Evolutionary conservation across 2,888 invertebrate genomes (phyloP).

Genomic region (Drosophila mimica): DNA sequence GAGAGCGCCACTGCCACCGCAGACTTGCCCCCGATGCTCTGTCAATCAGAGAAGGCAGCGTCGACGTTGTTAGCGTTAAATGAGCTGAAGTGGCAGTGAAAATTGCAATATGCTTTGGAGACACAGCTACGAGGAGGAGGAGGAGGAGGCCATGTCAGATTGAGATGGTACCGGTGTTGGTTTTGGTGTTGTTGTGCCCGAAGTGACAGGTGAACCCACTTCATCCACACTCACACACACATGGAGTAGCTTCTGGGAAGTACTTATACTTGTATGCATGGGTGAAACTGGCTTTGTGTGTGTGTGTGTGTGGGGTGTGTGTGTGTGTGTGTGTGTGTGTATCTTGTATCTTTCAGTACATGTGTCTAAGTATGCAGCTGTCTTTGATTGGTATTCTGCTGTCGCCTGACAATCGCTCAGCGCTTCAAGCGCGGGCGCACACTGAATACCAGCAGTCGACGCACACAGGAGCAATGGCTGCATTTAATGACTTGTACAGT

Average conservation of each 20-base stretch:
- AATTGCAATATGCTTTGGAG: slow-evolving; percentile 44
- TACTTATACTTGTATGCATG: neutral
- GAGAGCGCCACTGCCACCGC: slow-evolving; percentile 3
- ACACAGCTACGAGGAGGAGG: neutral
- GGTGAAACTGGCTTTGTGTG: neutral
- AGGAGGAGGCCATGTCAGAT: neutral
- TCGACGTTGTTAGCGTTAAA: slow-evolving; percentile 51
- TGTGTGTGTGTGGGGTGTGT: too few relatives aligned
- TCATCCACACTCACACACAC: neutral
- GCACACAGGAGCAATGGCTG: slow-evolving; percentile 18
- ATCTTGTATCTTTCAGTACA: neutral
- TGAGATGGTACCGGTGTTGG: neutral
- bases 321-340: too few relatives aligned
- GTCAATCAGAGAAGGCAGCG: slow-evolving; percentile 50
- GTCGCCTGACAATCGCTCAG: slow-evolving; percentile 44
- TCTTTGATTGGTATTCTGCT: slow-evolving; percentile 45
- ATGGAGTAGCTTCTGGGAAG: neutral
- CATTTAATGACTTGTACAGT: slow-evolving; percentile 23
- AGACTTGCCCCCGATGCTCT: slow-evolving; percentile 35
- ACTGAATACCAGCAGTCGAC: slow-evolving; percentile 25
- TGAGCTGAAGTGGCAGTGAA: slow-evolving; percentile 59
- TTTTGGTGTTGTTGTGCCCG: neutral
- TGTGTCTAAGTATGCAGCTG: slow-evolving; percentile 17
- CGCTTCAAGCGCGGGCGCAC: slow-evolving; percentile 15
- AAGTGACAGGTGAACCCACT: neutral